Base-by-base conservation (phyloP, 2,888 invertebrate genomes). In the Cecidostiba fungosa region DNA sequence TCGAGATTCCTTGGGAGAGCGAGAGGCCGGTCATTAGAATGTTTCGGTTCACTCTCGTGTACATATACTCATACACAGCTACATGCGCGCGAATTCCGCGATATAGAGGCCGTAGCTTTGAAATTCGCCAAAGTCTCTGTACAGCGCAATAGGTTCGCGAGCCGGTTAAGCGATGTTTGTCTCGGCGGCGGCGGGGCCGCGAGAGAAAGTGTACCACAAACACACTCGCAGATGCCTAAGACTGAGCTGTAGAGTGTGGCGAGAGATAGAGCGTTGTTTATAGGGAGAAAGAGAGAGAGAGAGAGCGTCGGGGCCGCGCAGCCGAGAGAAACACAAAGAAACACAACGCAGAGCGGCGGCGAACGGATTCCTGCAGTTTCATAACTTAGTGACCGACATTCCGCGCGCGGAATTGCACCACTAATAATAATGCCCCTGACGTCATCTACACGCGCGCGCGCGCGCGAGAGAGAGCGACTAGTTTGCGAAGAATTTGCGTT, bases 361-460 rank as follows among this genome's bases (percentile, higher is more conserved):
- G 88, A 91, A 91, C 91, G 90, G 91, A 92, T 91, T 90, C 92
- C 89, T 91, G 89, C 89, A 91, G 90, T 92, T 92, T 92, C 92
- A 91, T 92, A 92, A 92, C 92, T 91, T 89, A 90, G 88, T 91
- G 91, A 91, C 92, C 92, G 92, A 92, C 91, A 92, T 92, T 91
- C 92, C 91, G 88, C 85, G 89, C 84, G 89, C 85, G 85, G 87
- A 91, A 91, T 91, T 91, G 90, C 92, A 90, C 91, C 92, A 89
- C 89, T 89, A 90, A 91, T 91, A 91, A 91, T 89, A 89, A 88
- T 90, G 88, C 36, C 83, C 43, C 89, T 91, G 91, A 92, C 91
- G 91, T 91, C 92, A 91, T 86, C 87, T 86, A 70, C 62, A 36
- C 66, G 69, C 76, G 23, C 4, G n/a, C 59, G 70, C n/a, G n/a